Conservation (phyloP, 2,113 vertebrate species). For the Struthio camelus region DNA sequence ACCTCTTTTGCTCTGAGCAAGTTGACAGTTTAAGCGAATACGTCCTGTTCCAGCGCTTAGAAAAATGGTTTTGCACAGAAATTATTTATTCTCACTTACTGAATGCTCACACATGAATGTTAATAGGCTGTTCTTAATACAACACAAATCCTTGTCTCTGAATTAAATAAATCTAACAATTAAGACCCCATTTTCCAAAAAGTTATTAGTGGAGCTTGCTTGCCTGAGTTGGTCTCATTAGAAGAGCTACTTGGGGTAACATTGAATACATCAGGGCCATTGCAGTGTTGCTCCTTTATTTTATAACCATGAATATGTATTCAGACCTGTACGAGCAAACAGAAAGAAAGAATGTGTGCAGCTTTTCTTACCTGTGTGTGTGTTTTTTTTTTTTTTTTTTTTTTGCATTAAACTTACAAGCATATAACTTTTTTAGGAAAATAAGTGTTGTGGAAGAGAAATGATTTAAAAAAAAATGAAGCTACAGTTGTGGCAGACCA, state of each 20-base stretch:
- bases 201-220: not conserved
- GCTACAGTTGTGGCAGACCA: not conserved
- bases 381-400: too few relatives aligned
- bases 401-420: not conserved
- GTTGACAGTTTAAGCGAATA: not conserved
- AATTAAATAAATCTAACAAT: slow-evolving; percentile 37
- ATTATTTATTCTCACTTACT: not conserved
- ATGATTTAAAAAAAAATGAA: not conserved
- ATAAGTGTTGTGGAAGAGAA: not conserved
- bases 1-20: not conserved
- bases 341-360: not conserved
- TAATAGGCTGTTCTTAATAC: not conserved
- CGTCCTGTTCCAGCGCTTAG: not conserved
- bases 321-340: not conserved
- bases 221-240: not conserved
- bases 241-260: not conserved
- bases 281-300: not conserved
- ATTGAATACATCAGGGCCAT: not conserved
- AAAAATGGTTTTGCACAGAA: not conserved
- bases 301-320: not conserved
- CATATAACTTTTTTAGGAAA: not conserved
- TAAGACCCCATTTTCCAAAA: slow-evolving; percentile 1
- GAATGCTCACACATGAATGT: not conserved
- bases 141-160: not conserved
- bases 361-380: too few relatives aligned